Evolutionary conservation across 2,888 invertebrate species (phyloP).

Genomic region (Ligdia adustata): DNA sequence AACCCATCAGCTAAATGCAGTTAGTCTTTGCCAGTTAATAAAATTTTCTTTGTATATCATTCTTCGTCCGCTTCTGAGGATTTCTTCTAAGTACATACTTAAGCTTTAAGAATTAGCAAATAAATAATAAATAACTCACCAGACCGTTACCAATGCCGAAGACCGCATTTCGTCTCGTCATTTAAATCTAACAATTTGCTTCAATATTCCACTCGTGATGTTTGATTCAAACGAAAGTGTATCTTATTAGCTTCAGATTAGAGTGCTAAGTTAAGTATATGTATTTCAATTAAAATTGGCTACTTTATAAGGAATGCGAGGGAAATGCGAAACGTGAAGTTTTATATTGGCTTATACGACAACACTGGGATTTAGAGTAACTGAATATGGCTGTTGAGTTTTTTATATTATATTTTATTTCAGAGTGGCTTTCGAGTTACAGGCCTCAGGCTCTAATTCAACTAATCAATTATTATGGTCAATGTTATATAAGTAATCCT

Average conservation of each 20-base stretch:
- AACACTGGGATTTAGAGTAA: constrained; percentile 11
- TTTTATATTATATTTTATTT: no score
- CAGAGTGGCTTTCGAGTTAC: no score
- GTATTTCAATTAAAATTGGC: constrained; percentile 45
- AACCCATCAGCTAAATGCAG: no score
- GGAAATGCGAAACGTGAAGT: constrained; percentile 43
- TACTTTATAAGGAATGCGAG: constrained; percentile 40
- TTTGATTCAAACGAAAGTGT: neutral
- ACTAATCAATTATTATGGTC: no score
- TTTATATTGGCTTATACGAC: constrained; percentile 49
- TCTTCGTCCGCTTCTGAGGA: no score
- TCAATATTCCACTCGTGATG: constrained; percentile 5
- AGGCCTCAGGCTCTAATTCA: no score
- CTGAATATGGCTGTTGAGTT: constrained; percentile 25
- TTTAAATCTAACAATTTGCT: constrained; percentile 22
- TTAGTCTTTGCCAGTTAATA: no score
- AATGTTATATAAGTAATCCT: no score
- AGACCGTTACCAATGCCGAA: constrained; percentile 3
- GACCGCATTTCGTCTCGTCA: constrained; percentile 13
- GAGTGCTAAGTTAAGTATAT: constrained; percentile 28
- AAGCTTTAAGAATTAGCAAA: no score
- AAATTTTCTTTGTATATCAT: no score
- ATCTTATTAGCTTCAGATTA: constrained; percentile 20
- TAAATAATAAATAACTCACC: no score
- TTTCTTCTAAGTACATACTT: no score